Conservation (phyloP, 2,797 vertebrate genomes). For the Melopsittacus undulatus region DNA sequence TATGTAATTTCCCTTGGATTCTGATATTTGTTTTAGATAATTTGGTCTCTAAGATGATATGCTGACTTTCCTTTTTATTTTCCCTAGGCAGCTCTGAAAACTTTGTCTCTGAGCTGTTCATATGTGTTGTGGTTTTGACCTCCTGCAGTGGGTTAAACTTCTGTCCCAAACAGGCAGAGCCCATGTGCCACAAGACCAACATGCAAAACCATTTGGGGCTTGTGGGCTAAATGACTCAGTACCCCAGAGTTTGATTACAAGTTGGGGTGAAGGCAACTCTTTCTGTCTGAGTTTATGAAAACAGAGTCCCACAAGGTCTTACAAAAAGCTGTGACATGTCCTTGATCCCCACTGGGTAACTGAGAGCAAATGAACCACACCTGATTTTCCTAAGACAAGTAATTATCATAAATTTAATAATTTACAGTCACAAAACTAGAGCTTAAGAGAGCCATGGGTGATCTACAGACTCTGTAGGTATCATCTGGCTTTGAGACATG, state of each 20-base stretch:
- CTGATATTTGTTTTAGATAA: not conserved
- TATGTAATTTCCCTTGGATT: not conserved
- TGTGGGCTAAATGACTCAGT: not conserved
- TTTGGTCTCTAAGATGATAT: not conserved
- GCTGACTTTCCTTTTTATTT: not conserved
- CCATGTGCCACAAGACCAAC: not conserved
- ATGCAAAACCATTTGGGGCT: not conserved
- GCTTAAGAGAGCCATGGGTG: not conserved
- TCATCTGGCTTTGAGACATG: not conserved
- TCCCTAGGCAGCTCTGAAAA: not conserved
- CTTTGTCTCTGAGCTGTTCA: not conserved
- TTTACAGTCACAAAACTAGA: not conserved
- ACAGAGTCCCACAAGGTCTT: not conserved
- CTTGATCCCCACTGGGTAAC: not conserved
- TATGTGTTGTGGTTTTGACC: constrained; percentile 2
- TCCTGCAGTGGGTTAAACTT: not conserved
- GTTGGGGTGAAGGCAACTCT: not conserved
- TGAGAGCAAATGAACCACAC: not conserved
- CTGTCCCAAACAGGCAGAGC: not conserved
- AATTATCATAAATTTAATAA: not conserved
- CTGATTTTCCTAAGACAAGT: not conserved
- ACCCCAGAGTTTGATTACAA: not conserved
- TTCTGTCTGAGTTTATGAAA: not conserved
- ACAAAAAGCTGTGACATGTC: not conserved
- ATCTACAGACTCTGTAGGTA: not conserved